Conservation (phyloP, 2,797 vertebrate species). For the Gambelia wislizenii region DNA sequence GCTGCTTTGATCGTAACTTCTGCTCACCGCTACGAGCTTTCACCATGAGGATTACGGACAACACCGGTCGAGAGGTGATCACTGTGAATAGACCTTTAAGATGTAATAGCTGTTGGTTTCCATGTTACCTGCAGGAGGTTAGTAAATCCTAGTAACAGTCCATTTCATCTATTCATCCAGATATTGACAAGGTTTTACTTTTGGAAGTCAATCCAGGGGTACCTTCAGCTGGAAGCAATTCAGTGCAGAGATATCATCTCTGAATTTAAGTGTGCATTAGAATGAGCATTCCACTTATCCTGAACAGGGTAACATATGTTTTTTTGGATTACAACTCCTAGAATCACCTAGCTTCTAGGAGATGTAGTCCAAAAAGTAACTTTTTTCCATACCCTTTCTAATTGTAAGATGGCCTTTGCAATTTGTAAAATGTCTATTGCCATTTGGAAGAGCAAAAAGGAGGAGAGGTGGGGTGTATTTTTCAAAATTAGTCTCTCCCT, state of each 20-base stretch:
- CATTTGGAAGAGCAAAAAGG: no score
- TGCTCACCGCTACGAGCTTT: conserved; percentile 91
- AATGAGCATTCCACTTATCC: background rate
- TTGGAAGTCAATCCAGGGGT: background rate
- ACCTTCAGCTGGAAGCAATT: background rate
- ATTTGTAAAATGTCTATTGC: no score
- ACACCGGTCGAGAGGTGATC: conserved; percentile 89
- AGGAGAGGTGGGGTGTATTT: no score
- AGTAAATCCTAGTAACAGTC: conserved; percentile 46
- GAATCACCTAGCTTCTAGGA: no score
- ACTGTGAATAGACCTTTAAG: conserved; percentile 90
- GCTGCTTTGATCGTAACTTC: conserved; percentile 90
- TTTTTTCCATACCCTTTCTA: no score
- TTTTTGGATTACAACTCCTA: no score
- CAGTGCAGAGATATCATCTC: background rate
- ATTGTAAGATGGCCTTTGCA: no score
- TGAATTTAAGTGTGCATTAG: background rate
- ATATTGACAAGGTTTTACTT: background rate
- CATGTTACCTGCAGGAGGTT: conserved; percentile 96
- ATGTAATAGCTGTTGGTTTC: conserved; percentile 94
- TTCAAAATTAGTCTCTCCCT: no score
- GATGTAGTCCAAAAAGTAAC: no score
- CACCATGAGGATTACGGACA: conserved; percentile 90
- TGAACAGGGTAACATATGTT: no score
- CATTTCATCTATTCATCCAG: background rate